Base-by-base conservation (phyloP, 23 tunicate genomes). In the Clavelina lepadiformis region DNA sequence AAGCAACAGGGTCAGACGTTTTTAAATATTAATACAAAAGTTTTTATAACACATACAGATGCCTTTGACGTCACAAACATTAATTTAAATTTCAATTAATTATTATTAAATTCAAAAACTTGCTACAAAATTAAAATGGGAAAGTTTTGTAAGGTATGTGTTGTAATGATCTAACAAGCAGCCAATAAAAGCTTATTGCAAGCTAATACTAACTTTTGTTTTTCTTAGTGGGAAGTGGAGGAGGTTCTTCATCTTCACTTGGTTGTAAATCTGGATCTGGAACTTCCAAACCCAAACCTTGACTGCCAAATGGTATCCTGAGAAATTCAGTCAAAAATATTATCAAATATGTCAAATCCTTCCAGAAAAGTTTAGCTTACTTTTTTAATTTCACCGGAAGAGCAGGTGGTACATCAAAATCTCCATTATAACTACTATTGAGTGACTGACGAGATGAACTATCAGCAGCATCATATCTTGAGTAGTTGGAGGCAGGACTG, bases 141-240 rank as follows among this genome's bases (percentile, higher is more conserved):
- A n/a, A n/a, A n/a, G n/a, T n/a, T n/a, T n/a, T n/a, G n/a, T n/a
- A n/a, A n/a, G n/a, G n/a, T n/a, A n/a, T n/a, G n/a, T n/a, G n/a
- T n/a, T n/a, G n/a, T n/a, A n/a, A n/a, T n/a, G n/a, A n/a, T n/a
- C n/a, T n/a, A n/a, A n/a, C n/a, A n/a, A n/a, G n/a, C n/a, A n/a
- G n/a, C n/a, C n/a, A n/a, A n/a, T n/a, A n/a, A n/a, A n/a, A n/a
- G n/a, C n/a, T n/a, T n/a, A n/a, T n/a, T n/a, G n/a, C n/a, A n/a
- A n/a, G n/a, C n/a, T n/a, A n/a, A 50, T 31, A 47, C 31, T 66
- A 60, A 87, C 96, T 51, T 87, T 87, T 87, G 75, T 71, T 80
- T 58, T 70, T 71, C 47, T 80, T 80, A 41, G 69, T 62, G 8
- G 86, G 86, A 23, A 80, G 70, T 5, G 86, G 86, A 1, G 86